Evolutionary conservation across 1,140 invertebrate species (phyloP).

Genomic region (Caenorhabditis inopinata): DNA sequence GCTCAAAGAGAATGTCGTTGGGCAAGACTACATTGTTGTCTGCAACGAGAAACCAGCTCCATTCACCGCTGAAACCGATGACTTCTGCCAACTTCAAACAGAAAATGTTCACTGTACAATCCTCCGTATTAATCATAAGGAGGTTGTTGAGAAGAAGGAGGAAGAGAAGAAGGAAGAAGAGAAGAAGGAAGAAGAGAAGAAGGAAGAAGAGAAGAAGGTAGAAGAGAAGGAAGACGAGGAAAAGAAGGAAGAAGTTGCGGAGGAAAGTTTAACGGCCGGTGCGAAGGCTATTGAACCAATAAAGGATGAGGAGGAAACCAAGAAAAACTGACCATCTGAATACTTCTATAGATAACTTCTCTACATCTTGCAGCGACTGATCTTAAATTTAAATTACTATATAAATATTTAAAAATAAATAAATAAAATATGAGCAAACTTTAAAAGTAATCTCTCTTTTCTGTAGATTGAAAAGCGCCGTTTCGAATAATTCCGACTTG

Average conservation of each 20-base stretch:
- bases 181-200: not conserved
- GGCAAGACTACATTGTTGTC: constrained; percentile 37
- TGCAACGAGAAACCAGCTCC: constrained; percentile 41
- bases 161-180: constrained; percentile 36
- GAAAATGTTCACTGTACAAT: constrained; percentile 39
- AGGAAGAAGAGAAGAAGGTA: not conserved
- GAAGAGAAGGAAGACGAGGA: not conserved
- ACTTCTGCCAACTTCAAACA: constrained; percentile 36
- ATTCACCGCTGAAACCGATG: constrained; percentile 39
- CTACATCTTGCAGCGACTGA: too few relatives aligned
- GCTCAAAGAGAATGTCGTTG: constrained; percentile 31
- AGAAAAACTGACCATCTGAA: constrained; percentile 7
- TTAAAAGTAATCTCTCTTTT: too few relatives aligned
- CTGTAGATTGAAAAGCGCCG: too few relatives aligned
- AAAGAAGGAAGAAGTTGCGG: not conserved
- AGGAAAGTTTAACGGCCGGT: not conserved
- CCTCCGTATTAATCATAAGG: constrained; percentile 33
- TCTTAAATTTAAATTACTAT: too few relatives aligned
- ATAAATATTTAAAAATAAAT: too few relatives aligned
- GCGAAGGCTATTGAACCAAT: constrained; percentile 10
- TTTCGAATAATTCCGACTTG: too few relatives aligned
- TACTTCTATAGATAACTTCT: not conserved
- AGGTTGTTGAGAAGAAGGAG: constrained; percentile 28
- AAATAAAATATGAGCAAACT: too few relatives aligned
- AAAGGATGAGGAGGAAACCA: constrained; percentile 11